These are phyloP conservation scores for Philypnodon macrostomus DNA, from an alignment of 2,797 vertebrate species.

Conservation along the genomic window DNA sequence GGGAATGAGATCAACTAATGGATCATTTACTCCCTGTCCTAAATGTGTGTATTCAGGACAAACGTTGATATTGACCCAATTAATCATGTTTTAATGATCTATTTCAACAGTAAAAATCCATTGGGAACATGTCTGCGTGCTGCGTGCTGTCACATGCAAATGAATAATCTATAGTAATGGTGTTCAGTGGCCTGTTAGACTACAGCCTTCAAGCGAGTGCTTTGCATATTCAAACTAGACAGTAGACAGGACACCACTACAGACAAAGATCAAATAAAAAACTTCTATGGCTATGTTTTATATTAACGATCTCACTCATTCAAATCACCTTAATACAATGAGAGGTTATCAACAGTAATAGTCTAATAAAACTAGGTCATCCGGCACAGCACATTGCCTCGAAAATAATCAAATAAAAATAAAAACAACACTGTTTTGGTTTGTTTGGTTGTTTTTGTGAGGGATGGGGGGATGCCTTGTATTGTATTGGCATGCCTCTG, in stretches of 20 bases:
- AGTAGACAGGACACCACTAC: not conserved
- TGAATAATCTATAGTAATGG: slow-evolving; percentile 62
- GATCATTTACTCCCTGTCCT: slow-evolving; percentile 10
- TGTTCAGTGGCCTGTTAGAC: slow-evolving; percentile 58
- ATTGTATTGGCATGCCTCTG: no score
- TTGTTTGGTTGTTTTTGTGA: no score
- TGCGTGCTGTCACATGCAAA: slow-evolving; percentile 48
- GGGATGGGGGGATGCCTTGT: no score
- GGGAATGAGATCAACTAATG: slow-evolving; percentile 21
- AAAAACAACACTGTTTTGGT: no score
- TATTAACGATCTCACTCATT: no score
- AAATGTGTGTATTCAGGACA: slow-evolving; percentile 38
- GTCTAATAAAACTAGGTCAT: no score
- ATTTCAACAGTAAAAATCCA: slow-evolving; percentile 29
- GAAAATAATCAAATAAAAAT: no score
- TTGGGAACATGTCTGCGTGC: slow-evolving; percentile 36
- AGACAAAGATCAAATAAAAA: no score
- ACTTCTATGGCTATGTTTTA: no score
- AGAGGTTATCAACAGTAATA: no score
- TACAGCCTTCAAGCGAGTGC: slow-evolving; percentile 47
- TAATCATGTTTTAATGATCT: slow-evolving; percentile 27
- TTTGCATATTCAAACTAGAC: slow-evolving; percentile 56
- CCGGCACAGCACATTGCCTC: no score
- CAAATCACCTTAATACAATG: no score
- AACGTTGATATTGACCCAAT: slow-evolving; percentile 40